A percentile compares a stretch with the other conserved stretches of the same genome.
These are phyloP conservation scores for Synodontis membranacea DNA, from an alignment of 2,113 vertebrate species.

Conservation along the genomic window DNA sequence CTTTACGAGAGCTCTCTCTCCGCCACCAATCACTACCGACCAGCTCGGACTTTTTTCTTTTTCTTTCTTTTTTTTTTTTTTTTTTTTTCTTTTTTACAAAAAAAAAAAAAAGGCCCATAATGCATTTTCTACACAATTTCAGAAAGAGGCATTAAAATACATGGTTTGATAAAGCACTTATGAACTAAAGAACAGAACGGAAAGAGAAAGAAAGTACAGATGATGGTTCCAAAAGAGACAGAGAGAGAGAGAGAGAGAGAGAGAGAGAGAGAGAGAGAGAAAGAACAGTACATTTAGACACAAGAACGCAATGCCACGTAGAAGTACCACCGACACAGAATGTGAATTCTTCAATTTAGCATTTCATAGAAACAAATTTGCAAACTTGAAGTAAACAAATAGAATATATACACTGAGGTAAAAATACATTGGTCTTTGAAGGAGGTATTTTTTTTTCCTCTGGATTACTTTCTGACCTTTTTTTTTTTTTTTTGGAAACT, in stretches of 20 bases:
- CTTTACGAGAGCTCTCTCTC: conserved; percentile 47
- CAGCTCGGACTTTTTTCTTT: conserved; percentile 17
- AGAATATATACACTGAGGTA: conserved; percentile 78
- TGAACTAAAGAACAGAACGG: conserved; percentile 63
- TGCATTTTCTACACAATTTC: conserved; percentile 70
- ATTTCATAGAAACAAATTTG: conserved; percentile 75
- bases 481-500: conserved; percentile 60
- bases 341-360: conserved; percentile 60
- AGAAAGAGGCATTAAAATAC: conserved; percentile 55
- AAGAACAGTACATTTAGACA: conserved; percentile 62
- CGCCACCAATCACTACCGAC: conserved; percentile 44
- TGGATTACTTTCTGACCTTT: conserved; percentile 66
- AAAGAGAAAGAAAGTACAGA: conserved; percentile 63
- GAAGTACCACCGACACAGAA: conserved; percentile 63
- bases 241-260: conserved; percentile 43
- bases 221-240: conserved; percentile 54
- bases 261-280: conserved; percentile 46
- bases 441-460: conserved; percentile 75
- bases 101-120: conserved; percentile 60
- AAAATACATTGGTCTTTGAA: conserved; percentile 78
- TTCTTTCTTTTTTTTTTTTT: conserved; percentile 20
- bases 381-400: conserved; percentile 72
- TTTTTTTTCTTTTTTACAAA: no score
- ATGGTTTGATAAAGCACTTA: conserved; percentile 65
- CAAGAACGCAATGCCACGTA: conserved; percentile 66